Percentiles rank a stretch among this genome's conserved stretches.
Evolutionary conservation across 2,888 invertebrate species (phyloP).

Genomic region (Phania funesta): DNA sequence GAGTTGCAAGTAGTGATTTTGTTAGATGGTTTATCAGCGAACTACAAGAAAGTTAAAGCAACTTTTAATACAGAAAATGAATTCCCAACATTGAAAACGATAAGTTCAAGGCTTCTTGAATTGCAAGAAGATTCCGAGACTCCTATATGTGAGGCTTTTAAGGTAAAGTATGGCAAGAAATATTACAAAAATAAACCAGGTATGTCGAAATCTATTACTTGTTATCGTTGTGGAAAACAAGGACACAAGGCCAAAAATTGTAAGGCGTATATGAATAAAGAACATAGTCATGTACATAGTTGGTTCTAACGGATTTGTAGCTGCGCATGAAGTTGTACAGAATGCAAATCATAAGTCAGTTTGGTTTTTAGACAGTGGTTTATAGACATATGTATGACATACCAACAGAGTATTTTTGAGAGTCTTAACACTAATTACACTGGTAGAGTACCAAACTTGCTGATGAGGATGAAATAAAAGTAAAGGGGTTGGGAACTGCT

Average conservation of each 20-base stretch:
- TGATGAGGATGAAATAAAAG: neutral
- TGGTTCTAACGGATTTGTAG: neutral
- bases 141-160: neutral
- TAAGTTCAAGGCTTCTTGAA: too few species aligned
- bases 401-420: too few species aligned
- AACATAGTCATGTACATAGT: neutral
- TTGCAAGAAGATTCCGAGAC: neutral
- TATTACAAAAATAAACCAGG: neutral
- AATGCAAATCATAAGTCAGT: too few species aligned
- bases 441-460: neutral
- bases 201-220: neutral
- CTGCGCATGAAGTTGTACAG: too few species aligned
- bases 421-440: too few species aligned
- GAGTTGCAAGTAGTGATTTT: neutral
- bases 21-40: neutral
- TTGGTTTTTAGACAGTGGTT: too few species aligned
- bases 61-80: neutral
- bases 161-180: neutral
- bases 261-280: neutral
- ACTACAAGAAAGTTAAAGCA: neutral
- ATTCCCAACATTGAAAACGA: too few species aligned
- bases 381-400: too few species aligned
- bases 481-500: too few species aligned
- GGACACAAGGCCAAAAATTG: neutral
- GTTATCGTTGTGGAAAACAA: neutral